phyloP scores from a whole-genome alignment of 2,888 invertebrate genomes.

The Chelonus formosanus region DNA sequence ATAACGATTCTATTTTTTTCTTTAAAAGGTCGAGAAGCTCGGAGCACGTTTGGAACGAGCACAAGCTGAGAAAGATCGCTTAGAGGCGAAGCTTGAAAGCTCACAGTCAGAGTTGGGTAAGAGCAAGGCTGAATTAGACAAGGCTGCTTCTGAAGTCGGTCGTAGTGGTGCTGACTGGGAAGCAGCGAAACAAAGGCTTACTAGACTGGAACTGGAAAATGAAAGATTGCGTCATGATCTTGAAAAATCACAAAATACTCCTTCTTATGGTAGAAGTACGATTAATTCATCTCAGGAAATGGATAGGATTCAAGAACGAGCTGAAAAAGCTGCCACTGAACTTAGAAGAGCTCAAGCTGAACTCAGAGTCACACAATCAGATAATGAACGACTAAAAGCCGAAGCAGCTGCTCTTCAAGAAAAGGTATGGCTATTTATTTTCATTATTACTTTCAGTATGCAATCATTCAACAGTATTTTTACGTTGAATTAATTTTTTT shows the following conservation, averaged over 20 bases:
- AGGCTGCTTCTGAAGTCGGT: conserved; percentile 88
- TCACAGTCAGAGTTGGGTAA: conserved; percentile 94
- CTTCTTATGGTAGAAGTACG: conserved; percentile 78
- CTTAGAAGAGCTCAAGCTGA: conserved; percentile 89
- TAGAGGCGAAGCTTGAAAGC: conserved; percentile 90
- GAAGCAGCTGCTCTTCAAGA: conserved; percentile 89
- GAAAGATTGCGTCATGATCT: conserved; percentile 87
- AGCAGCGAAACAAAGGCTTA: conserved; percentile 82
- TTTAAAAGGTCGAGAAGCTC: conserved; percentile 77
- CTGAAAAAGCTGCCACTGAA: conserved; percentile 86
- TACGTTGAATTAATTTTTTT: too few relatives aligned
- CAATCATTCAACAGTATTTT: too few relatives aligned
- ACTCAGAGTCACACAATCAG: conserved; percentile 88
- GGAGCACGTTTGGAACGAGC: conserved; percentile 88
- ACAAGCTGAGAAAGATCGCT: conserved; percentile 87
- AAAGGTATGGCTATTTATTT: conserved; percentile 67
- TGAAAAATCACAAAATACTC: conserved; percentile 81
- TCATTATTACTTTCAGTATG: too few relatives aligned
- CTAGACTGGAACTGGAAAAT: conserved; percentile 88
- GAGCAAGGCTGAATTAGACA: conserved; percentile 92
- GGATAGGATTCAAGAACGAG: conserved; percentile 83
- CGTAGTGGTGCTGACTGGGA: conserved; percentile 91
- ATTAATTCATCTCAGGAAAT: conserved; percentile 84
- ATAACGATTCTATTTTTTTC: conserved; percentile 10
- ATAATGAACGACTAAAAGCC: conserved; percentile 84